A percentile compares a stretch with the other conserved stretches of the same genome.
These are phyloP conservation scores for Ardeotis arabs DNA, from an alignment of 2,113 vertebrate genomes.

Conservation along the genomic window DNA sequence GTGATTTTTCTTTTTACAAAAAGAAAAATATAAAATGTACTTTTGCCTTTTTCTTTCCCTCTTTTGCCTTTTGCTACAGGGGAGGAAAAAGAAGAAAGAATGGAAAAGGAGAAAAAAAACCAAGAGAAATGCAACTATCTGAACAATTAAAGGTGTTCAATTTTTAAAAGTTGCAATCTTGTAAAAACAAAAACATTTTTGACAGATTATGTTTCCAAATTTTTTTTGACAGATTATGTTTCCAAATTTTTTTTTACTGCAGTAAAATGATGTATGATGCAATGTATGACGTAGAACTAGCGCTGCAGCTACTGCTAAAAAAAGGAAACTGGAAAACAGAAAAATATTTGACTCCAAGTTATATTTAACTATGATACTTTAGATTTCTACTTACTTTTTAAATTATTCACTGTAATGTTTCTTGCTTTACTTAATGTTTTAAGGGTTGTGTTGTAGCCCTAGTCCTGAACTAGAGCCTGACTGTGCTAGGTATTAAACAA, in stretches of 20 bases:
- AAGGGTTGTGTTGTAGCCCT: not conserved
- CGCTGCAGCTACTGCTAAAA: not conserved
- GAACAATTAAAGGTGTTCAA: not conserved
- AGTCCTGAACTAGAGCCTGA: not conserved
- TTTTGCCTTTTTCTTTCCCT: not conserved
- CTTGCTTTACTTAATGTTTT: not conserved
- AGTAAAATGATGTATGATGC: not conserved
- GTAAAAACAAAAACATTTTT: not conserved
- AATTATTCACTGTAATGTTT: not conserved
- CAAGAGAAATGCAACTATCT: not conserved
- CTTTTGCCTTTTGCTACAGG: not conserved
- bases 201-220: not conserved
- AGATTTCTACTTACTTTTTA: not conserved
- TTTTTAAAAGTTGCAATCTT: not conserved
- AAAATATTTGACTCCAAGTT: not conserved
- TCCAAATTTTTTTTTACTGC: not conserved
- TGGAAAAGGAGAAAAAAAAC: not conserved
- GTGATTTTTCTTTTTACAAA: not conserved
- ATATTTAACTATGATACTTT: not conserved
- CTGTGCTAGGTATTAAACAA: not conserved
- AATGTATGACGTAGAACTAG: not conserved
- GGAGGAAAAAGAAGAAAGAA: rapidly evolving
- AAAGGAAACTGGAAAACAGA: not conserved
- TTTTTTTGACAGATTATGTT: not conserved
- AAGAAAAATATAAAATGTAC: not conserved